Evolutionary conservation across 2,797 vertebrate species (phyloP).

Genomic region (Mormyrops attenuatus): DNA sequence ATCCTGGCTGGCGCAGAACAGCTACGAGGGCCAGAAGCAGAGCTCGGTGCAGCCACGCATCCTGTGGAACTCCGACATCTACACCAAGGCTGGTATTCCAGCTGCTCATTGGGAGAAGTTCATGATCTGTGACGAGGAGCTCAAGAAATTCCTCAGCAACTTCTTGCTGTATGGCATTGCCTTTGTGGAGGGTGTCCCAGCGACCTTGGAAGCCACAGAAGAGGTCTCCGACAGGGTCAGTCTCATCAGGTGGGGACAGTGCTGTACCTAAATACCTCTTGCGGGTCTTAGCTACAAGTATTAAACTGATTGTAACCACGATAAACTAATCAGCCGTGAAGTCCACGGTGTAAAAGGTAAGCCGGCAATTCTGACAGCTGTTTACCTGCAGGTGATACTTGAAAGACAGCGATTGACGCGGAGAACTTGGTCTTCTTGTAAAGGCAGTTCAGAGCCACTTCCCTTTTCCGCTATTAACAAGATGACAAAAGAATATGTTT

Average conservation of each 20-base stretch:
- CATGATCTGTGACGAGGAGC: conserved; percentile 72
- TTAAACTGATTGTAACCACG: background rate
- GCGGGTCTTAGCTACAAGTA: background rate
- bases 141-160: conserved; percentile 74
- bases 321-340: background rate
- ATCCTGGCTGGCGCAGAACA: conserved; percentile 79
- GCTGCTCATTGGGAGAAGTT: conserved; percentile 66
- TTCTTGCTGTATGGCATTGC: conserved; percentile 83
- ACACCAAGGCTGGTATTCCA: conserved; percentile 61
- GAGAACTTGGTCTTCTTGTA: background rate
- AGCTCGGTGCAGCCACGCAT: conserved; percentile 66
- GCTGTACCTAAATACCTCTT: background rate
- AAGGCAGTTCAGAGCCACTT: background rate
- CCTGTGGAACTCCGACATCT: conserved; percentile 78
- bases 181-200: conserved; percentile 77
- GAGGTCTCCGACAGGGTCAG: conserved; percentile 70
- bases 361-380: background rate
- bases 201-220: conserved; percentile 79
- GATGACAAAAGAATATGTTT: background rate
- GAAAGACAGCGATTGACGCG: background rate
- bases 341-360: background rate
- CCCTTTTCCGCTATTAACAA: background rate
- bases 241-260: conserved; percentile 75
- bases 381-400: background rate
- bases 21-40: conserved; percentile 74